These are phyloP conservation scores for Loxodonta africana DNA, from an alignment of 2,113 vertebrate species.

Conservation along the genomic window DNA sequence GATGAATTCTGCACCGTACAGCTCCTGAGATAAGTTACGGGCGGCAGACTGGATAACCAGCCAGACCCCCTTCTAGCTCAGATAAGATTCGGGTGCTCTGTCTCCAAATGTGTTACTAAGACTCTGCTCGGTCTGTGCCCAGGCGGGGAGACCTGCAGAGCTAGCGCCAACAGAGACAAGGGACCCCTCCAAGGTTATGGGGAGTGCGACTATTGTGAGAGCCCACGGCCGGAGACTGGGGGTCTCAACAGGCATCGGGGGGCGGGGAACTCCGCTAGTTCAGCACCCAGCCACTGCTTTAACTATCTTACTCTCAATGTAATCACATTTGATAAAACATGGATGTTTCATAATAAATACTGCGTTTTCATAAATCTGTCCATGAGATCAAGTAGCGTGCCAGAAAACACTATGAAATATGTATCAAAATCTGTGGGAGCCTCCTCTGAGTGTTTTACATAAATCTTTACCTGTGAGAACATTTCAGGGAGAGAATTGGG, in stretches of 20 bases:
- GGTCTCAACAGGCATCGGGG: neutral
- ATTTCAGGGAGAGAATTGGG: neutral
- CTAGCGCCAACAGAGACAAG: neutral
- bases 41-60: conserved; percentile 34
- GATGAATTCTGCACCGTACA: neutral
- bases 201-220: neutral
- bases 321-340: conserved; percentile 61
- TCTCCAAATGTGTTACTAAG: neutral
- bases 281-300: neutral
- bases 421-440: conserved; percentile 28
- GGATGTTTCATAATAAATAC: conserved; percentile 58
- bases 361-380: conserved; percentile 59
- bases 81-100: conserved; percentile 57
- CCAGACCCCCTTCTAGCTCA: neutral
- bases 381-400: conserved; percentile 47
- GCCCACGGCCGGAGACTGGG: neutral
- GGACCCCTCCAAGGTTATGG: neutral
- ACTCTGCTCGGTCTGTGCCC: neutral
- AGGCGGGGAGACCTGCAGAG: neutral
- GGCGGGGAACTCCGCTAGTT: neutral
- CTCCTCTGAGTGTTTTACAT: conserved; percentile 44
- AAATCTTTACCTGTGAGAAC: conserved; percentile 58
- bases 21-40: conserved; percentile 4
- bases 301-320: neutral
- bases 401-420: conserved; percentile 53